Evolutionary conservation across 2,888 invertebrate species (phyloP), one percentile per base, ranked within the genome.

Genomic region (Ormyrus thymus): DNA sequence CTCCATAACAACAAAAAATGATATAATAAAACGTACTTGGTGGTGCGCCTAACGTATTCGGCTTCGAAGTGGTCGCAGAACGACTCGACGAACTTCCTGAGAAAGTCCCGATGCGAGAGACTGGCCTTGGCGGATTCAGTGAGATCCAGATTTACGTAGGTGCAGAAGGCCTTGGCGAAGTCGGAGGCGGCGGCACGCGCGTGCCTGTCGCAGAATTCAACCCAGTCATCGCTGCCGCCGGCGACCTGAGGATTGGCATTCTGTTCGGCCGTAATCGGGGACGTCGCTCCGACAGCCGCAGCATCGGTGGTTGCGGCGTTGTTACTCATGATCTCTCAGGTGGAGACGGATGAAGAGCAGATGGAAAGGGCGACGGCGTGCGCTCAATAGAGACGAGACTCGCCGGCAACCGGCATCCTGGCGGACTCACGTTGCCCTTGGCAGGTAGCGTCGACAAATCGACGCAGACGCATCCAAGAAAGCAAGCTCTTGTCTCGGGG

Each of bases 151-250:
- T 94, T 94, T 82, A 96, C 93, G 87, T 94, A 96, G 83, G 94
- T 94, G 83, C 95, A 92, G 90, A 96, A 96, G 86, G 95, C 95
- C 91, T 95, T 95, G 85, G 97, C 96, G 90, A 97, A 97, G 91
- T 97, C 96, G 86, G 95, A 94, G 80, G 96, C 96, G 77, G 97
- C 95, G 81, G 94, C 93, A 86, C 94, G 94, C 79, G 96, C 96
- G 91, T 97, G 97, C 89, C 96, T 94, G 90, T 96, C 96, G 91
- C 96, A 96, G 90, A 96, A 95, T 90, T 96, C 95, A 87, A 93
- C 92, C 96, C 96, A 96, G 90, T 93, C 93, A 88, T 93, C 93
- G 88, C 29, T 29, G 29, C 29, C 13, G 15, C 58, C 55, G 69
- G 51, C 61, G 48, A 53, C 46, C 10, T 58, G 56, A 15, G 50